These are phyloP conservation scores for Caenorhabditis zanzibari DNA, from an alignment of 2,888 invertebrate species.

Conservation along the genomic window DNA sequence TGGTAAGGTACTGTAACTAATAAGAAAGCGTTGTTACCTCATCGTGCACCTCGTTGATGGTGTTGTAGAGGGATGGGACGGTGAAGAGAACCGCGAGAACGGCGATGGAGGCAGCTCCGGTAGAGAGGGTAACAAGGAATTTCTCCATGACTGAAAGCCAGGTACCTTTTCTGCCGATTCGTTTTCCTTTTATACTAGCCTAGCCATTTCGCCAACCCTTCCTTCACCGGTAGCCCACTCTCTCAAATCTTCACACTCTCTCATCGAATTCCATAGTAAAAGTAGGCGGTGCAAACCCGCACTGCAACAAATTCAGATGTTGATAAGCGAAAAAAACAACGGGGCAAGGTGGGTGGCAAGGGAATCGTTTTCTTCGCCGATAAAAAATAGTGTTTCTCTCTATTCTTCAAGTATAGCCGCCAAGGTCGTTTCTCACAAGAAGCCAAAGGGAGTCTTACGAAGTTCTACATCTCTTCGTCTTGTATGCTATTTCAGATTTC, in stretches of 20 bases:
- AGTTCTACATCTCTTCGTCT: slow-evolving; percentile 35
- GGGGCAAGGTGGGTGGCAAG: slow-evolving; percentile 45
- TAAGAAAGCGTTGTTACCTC: slow-evolving; percentile 36
- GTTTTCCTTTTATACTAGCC: slow-evolving; percentile 48
- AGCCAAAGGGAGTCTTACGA: slow-evolving; percentile 45
- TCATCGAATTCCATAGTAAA: slow-evolving; percentile 55
- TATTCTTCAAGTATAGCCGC: slow-evolving; percentile 54
- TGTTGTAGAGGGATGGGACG: slow-evolving; percentile 80
- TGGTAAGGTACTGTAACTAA: neutral
- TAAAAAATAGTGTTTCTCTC: slow-evolving; percentile 50
- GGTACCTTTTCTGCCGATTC: slow-evolving; percentile 39
- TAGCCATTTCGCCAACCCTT: slow-evolving; percentile 1
- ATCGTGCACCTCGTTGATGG: slow-evolving; percentile 79
- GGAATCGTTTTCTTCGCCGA: slow-evolving; percentile 38
- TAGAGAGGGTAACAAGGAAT: slow-evolving; percentile 68
- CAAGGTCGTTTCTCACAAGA: slow-evolving; percentile 53
- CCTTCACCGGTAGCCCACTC: neutral
- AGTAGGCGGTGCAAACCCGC: slow-evolving; percentile 43
- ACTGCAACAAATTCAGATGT: slow-evolving; percentile 52
- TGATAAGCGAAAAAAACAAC: slow-evolving; percentile 60
- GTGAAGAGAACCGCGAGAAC: slow-evolving; percentile 79
- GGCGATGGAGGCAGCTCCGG: slow-evolving; percentile 73
- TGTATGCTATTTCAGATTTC: neutral
- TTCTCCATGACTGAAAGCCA: slow-evolving; percentile 71
- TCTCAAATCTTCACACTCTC: slow-evolving; percentile 34